Evolutionary conservation across 64 coral and sea anemone species (phyloP), one percentile per base, ranked within the genome.

Genomic region (Hydrozoanthus tunicans): DNA sequence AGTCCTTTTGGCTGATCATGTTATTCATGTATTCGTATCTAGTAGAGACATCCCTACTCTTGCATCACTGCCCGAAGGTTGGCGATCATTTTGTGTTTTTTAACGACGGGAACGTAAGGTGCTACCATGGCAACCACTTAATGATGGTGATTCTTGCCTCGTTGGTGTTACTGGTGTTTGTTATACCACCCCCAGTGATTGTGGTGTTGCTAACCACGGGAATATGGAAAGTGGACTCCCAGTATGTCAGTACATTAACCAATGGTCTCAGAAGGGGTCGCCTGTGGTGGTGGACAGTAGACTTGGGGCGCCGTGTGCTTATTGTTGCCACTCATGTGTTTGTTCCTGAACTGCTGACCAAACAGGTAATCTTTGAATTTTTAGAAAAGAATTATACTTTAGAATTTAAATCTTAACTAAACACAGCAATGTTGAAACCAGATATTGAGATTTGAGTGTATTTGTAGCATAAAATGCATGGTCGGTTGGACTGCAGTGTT

Each of bases 1-100:
- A 97, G 73, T 93, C 95, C 0, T 97, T 97, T 84, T 97, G 95
- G 95, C 71, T 97, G 9, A 89, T 97, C 43, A 97, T 91, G 12
- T 13, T 97, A 15, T 97, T 97, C 70, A 77, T 92, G 78, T 97
- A 97, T 10, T 94, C 93, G 9, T 92, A 94, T 77, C 69, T 97
- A 3, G 90, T 91, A 3, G 95, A 94, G 9, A 97, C 95, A 0
- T 82, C 95, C 6, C 77, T 97, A 17, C 90, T 93, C 14, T 13
- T 97, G 4, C 77, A 94, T 53, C 92, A 97, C 78, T 97, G 95
- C 12, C 95, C 95, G 6, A 82, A 64, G 59, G 89, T 97, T 56
- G 95, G 91, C 9, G 81, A 69, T 17, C 66, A 92, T 14, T 59
- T 89, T 52, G 90, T 94, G 25, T 97, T 97, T 57, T 97, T 94